Evolutionary conservation across 1,140 invertebrate species (phyloP), one percentile per base, ranked within the genome.

Genomic region (Calephelis virginiensis): DNA sequence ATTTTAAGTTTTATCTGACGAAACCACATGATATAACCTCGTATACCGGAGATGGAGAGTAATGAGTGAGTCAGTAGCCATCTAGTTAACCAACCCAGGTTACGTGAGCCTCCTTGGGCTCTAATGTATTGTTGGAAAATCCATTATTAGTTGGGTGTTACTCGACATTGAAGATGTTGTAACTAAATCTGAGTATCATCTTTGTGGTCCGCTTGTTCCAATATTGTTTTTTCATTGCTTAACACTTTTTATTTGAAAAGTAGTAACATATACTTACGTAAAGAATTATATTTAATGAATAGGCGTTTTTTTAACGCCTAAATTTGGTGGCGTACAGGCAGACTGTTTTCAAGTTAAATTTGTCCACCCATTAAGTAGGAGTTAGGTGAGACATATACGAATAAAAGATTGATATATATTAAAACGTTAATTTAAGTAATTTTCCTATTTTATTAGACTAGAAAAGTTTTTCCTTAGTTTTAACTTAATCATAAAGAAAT

Each of bases 41-140:
- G 14, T 28, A 53, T 53, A 17, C 49, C 49, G 49, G 14, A 53
- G 49, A 53, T 53, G 13, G 49, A 53, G 49, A 5, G 13, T 53
- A 53, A 53, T 53, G n/a, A 53, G 14, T 53, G 49, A 53, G 17
- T 53, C 49, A 53, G n/a, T 8, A 13, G 13, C 8, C 1, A 9
- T 14, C 6, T 49, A 8, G 50, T 56, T 56, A 56, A 28, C 50
- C 28, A 56, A 56, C 50, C 10, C 28, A 28, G 14, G 9, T 56
- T 56, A 56, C 50, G 50, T 56, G 50, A 56, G 17, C 17, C 50
- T 56, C 50, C 50, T 56, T 56, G 50, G 28, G 28, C 28, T 56
- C 53, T 56, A 56, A 56, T 56, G 11, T 37, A 56, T 56, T 56
- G 53, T 56, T 56, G 53, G 53, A 56, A 56, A 56, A 56, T 56